Percentiles rank a stretch among this genome's conserved stretches.
These are phyloP conservation scores for Typhlichthys subterraneus DNA, from an alignment of 2,797 vertebrate genomes.

Conservation along the genomic window DNA sequence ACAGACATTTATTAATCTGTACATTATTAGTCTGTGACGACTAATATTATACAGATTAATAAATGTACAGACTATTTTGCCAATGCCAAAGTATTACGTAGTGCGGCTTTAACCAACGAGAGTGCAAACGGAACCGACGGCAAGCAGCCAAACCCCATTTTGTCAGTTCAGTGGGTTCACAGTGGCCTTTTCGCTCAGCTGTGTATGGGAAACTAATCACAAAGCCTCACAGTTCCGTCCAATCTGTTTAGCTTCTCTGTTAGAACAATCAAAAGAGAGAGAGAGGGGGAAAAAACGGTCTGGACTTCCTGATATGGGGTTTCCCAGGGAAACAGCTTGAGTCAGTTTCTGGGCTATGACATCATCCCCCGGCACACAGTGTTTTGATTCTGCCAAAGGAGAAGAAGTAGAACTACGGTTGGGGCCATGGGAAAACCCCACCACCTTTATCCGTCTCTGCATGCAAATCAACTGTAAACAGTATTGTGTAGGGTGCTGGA, in stretches of 20 bases:
- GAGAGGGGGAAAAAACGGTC: conserved; percentile 3
- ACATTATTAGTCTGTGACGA: no score
- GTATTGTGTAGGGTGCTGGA: neutral
- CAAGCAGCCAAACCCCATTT: conserved; percentile 6
- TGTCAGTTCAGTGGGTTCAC: conserved; percentile 57
- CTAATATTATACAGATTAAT: no score
- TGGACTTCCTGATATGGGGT: conserved; percentile 69
- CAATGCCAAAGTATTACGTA: neutral
- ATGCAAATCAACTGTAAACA: conserved; percentile 68
- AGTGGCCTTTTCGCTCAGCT: conserved; percentile 23
- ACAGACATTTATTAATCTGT: no score
- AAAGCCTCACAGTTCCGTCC: conserved; percentile 43
- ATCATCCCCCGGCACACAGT: conserved; percentile 63
- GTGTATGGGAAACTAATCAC: conserved; percentile 63
- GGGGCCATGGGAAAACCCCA: conserved; percentile 59
- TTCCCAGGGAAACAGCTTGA: conserved; percentile 70
- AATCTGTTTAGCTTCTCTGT: conserved; percentile 45
- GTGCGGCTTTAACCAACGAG: no score
- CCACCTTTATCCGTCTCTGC: conserved; percentile 32
- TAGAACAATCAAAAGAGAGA: conserved; percentile 60
- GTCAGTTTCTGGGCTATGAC: conserved; percentile 68
- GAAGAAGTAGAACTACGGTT: conserved; percentile 43
- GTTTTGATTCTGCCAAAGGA: conserved; percentile 60
- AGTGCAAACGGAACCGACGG: neutral
- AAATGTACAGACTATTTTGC: neutral